Conservation (phyloP, 2,113 vertebrate genomes). For the Platichthys stellatus region DNA sequence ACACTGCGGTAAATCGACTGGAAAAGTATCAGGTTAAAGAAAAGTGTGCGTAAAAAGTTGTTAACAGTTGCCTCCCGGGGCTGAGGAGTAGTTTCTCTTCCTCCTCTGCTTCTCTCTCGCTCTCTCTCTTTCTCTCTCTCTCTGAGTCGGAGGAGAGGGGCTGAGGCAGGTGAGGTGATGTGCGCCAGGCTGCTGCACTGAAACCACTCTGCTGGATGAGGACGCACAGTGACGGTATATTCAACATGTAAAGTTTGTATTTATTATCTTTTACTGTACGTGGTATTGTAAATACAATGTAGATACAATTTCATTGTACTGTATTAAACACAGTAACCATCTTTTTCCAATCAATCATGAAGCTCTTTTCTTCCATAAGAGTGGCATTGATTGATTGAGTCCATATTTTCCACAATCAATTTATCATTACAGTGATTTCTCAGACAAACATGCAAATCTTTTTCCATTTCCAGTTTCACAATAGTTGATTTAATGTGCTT, state of each 20-base stretch:
- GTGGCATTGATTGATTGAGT: not conserved
- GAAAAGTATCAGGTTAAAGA: not conserved
- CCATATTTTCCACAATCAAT: not conserved
- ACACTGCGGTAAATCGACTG: not conserved
- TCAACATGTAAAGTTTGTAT: not conserved
- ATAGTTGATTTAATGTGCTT: too few species aligned
- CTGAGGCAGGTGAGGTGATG: slow-evolving; percentile 76
- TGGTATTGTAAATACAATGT: too few species aligned
- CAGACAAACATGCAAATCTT: not conserved
- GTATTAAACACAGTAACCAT: too few species aligned
- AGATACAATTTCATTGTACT: too few species aligned
- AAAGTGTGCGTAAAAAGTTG: slow-evolving; percentile 22
- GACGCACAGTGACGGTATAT: not conserved
- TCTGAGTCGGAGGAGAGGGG: slow-evolving; percentile 68
- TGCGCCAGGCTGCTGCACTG: slow-evolving; percentile 36
- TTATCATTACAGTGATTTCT: not conserved
- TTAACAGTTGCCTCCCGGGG: not conserved
- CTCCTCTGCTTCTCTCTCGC: slow-evolving; percentile 58
- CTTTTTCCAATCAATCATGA: too few species aligned
- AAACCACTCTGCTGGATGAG: not conserved
- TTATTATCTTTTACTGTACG: not conserved
- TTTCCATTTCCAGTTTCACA: too few species aligned
- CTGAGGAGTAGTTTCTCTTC: slow-evolving; percentile 14
- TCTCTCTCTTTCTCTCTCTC: slow-evolving; percentile 20
- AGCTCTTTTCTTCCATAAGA: not conserved